Conservation (phyloP, 2,797 vertebrate species). For the Platalea minor region DNA sequence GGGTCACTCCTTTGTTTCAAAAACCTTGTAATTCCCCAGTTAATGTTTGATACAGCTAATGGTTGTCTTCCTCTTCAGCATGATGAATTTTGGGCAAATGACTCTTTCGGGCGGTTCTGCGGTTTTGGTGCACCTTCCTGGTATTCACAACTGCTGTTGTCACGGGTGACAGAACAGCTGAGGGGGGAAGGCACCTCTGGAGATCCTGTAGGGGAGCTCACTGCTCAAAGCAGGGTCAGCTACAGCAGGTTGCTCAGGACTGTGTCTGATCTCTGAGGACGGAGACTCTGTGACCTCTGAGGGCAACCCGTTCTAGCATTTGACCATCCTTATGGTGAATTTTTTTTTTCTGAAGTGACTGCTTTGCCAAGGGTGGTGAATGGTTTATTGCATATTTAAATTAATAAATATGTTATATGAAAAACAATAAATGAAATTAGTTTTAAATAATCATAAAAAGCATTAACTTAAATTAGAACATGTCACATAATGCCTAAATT, state of each 20-base stretch:
- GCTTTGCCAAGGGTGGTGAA: background rate
- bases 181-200: background rate
- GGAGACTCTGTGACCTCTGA: background rate
- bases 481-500: background rate
- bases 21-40: background rate
- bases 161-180: background rate
- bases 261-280: rapidly evolving
- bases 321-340: background rate
- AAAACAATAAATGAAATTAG: background rate
- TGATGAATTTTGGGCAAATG: background rate
- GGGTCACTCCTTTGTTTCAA: background rate
- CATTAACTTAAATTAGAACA: background rate
- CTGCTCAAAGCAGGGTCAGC: background rate
- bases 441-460: background rate
- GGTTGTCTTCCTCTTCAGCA: background rate
- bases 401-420: background rate
- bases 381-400: background rate
- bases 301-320: background rate
- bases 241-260: background rate
- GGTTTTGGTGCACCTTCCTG: background rate
- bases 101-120: background rate
- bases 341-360: background rate
- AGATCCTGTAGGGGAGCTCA: background rate
- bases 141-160: background rate
- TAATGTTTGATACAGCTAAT: background rate